Evolutionary conservation across 1,140 invertebrate genomes (phyloP).

Genomic region (Danaus plexippus): DNA sequence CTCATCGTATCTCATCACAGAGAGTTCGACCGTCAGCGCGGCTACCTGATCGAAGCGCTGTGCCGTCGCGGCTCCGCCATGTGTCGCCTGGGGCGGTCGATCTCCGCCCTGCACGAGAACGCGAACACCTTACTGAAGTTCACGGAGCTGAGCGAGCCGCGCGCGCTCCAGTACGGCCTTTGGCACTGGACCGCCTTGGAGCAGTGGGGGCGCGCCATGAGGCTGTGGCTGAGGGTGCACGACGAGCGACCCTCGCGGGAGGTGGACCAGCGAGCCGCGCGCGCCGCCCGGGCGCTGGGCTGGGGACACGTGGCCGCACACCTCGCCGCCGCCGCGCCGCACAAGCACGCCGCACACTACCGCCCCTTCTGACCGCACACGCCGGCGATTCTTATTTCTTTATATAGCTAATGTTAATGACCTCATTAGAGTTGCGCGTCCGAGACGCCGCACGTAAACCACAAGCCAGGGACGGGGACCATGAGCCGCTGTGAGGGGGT

Average conservation of each 20-base stretch:
- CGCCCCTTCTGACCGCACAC: slow-evolving; percentile 71
- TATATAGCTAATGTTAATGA: too few species aligned
- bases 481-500: too few species aligned
- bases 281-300: slow-evolving; percentile 76
- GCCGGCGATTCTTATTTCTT: too few species aligned
- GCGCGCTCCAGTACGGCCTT: slow-evolving; percentile 60
- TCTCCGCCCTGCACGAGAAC: slow-evolving; percentile 74
- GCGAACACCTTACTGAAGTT: slow-evolving; percentile 84
- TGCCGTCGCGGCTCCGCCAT: slow-evolving; percentile 82
- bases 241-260: slow-evolving; percentile 86
- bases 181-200: slow-evolving; percentile 85
- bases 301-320: slow-evolving; percentile 79
- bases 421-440: too few species aligned
- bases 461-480: too few species aligned
- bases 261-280: slow-evolving; percentile 80
- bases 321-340: slow-evolving; percentile 71
- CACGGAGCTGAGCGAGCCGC: slow-evolving; percentile 80
- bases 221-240: slow-evolving; percentile 80
- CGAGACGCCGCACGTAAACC: too few species aligned
- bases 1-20: slow-evolving; percentile 1
- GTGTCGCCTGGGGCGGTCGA: slow-evolving; percentile 74
- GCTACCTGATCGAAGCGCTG: slow-evolving; percentile 75
- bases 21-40: slow-evolving; percentile 18
- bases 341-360: slow-evolving; percentile 78
- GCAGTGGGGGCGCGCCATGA: slow-evolving; percentile 86